These are phyloP conservation scores for Tenualosa thibaudeaui DNA, from an alignment of 2,797 vertebrate genomes.

Conservation along the genomic window DNA sequence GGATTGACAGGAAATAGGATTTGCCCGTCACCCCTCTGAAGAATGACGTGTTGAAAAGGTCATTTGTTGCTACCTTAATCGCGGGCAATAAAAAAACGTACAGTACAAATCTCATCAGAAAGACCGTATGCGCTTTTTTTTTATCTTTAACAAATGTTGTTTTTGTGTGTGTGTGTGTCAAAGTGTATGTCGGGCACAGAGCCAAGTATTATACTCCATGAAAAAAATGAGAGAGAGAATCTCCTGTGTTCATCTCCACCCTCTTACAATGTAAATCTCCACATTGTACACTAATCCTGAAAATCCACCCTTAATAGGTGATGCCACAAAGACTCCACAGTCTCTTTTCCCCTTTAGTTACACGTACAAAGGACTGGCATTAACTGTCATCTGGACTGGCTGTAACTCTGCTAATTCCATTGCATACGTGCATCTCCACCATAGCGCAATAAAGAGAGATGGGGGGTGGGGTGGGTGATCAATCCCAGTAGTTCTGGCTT, in stretches of 20 bases:
- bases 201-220: not conserved
- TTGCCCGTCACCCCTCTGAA: not conserved
- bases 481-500: not conserved
- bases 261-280: not conserved
- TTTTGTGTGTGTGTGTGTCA: not conserved
- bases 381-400: not conserved
- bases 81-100: not conserved
- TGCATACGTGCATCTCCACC: not conserved
- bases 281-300: not conserved
- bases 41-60: slow-evolving; percentile 2
- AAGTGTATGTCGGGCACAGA: not conserved
- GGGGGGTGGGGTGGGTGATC: not conserved
- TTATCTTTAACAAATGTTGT: not conserved
- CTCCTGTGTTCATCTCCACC: not conserved
- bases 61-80: slow-evolving; percentile 21
- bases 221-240: not conserved
- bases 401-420: not conserved
- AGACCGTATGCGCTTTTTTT: not conserved
- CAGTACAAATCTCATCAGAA: slow-evolving; percentile 20
- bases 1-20: not conserved
- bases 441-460: not conserved
- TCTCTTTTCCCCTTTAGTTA: not conserved
- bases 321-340: not conserved
- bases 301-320: not conserved
- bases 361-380: not conserved